A percentile compares a stretch with the other conserved stretches of the same genome.
Evolutionary conservation across 1,140 invertebrate species (phyloP).

Genomic region (Calosoma granatense): DNA sequence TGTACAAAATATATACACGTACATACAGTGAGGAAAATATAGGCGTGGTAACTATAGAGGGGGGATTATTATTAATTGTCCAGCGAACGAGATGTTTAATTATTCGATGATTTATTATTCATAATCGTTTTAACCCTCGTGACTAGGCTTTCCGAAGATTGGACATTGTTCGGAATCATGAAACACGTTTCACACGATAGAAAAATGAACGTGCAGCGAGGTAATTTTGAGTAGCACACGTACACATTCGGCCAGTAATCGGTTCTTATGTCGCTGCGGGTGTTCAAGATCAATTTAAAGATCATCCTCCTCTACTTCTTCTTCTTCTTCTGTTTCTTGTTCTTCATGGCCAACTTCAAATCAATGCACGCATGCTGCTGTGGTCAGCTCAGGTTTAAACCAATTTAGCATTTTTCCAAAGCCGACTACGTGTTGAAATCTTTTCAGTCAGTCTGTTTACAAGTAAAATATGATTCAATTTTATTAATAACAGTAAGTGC

Average conservation of each 20-base stretch:
- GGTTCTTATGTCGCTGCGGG: not conserved
- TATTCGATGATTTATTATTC: not conserved
- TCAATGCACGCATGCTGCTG: not conserved
- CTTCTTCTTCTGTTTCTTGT: not conserved
- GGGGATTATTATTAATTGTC: not conserved
- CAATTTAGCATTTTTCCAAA: constrained; percentile 1
- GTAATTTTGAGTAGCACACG: not conserved
- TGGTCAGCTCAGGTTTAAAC: not conserved
- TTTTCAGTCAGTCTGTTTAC: not conserved
- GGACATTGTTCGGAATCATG: not conserved
- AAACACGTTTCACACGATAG: not conserved
- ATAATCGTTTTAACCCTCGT: not conserved
- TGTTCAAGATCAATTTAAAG: constrained; percentile 9
- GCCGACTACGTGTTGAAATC: not conserved
- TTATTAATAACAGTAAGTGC: not conserved
- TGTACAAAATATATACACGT: not conserved
- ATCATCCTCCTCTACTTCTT: not conserved
- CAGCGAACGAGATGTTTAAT: not conserved
- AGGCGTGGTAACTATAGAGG: not conserved
- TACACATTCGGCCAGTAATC: not conserved
- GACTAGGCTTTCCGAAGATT: not conserved
- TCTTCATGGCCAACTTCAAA: not conserved
- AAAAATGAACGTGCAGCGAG: not conserved
- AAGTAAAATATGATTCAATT: constrained; percentile 4
- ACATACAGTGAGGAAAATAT: not conserved